Percentiles rank a stretch among this genome's conserved stretches.
Conservation (phyloP, 2,888 invertebrate species). For the Dione vanillae region DNA sequence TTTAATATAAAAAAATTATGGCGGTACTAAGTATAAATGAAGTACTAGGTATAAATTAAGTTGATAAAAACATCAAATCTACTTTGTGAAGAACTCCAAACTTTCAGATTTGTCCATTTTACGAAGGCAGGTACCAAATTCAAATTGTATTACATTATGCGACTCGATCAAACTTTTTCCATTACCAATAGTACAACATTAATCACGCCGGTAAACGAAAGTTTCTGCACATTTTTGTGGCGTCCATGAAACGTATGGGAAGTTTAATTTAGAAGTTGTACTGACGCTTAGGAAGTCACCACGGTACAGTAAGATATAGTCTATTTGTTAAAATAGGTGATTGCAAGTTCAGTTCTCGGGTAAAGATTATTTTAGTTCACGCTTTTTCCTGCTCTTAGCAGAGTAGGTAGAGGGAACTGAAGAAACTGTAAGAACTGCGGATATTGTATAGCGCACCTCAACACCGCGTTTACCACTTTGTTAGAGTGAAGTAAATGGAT, state of each 20-base stretch:
- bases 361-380: not conserved
- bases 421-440: too few species aligned
- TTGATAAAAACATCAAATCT: not conserved
- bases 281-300: not conserved
- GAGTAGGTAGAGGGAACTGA: too few species aligned
- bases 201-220: slow-evolving; percentile 37
- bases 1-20: too few species aligned
- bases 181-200: slow-evolving; percentile 49
- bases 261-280: not conserved
- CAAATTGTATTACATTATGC: slow-evolving; percentile 27
- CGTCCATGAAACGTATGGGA: not conserved
- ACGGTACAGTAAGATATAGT: too few species aligned
- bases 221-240: not conserved
- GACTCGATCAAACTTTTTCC: slow-evolving; percentile 55
- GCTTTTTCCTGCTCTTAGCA: too few species aligned
- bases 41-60: not conserved
- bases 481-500: too few species aligned
- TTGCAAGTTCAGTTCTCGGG: not conserved
- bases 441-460: too few species aligned
- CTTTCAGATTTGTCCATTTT: not conserved
- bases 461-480: too few species aligned
- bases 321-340: not conserved
- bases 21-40: too few species aligned
- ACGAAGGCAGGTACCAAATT: not conserved
- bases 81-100: not conserved